These are phyloP conservation scores for Dascyllus trimaculatus DNA, from an alignment of 2,113 vertebrate genomes.

Conservation along the genomic window DNA sequence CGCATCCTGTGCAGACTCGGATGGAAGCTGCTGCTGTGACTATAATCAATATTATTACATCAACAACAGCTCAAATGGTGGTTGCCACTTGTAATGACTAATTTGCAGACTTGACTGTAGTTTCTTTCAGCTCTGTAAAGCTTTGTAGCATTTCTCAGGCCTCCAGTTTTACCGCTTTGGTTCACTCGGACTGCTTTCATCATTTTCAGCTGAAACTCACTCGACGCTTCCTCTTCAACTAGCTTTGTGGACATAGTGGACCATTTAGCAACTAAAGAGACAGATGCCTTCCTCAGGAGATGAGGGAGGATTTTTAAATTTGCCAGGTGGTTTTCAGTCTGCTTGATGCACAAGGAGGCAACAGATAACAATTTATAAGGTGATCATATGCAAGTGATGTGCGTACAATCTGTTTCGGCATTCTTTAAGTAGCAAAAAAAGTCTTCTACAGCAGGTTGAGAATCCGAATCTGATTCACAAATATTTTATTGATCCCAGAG, in stretches of 20 bases:
- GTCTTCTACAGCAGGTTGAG: no score
- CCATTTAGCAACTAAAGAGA: not conserved
- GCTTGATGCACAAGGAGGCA: no score
- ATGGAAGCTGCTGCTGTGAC: not conserved
- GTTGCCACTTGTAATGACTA: no score
- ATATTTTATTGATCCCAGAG: no score
- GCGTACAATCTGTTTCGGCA: no score
- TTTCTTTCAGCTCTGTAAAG: not conserved
- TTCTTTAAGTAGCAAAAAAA: no score
- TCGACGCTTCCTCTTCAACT: not conserved
- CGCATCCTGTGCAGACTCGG: not conserved
- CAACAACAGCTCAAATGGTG: not conserved
- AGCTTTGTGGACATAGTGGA: not conserved
- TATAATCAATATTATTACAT: slow-evolving; percentile 14
- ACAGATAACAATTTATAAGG: no score
- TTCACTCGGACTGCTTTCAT: not conserved
- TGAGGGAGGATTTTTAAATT: not conserved
- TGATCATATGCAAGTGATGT: no score
- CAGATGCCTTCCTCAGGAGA: not conserved
- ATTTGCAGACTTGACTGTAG: not conserved
- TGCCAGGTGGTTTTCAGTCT: no score
- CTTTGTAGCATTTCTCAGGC: not conserved
- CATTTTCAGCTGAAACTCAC: not conserved
- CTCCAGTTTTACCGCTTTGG: not conserved
- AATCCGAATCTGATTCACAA: no score